Evolutionary conservation across 2,113 vertebrate genomes (phyloP), one percentile per base, ranked within the genome.

Genomic region (Myotis davidii): DNA sequence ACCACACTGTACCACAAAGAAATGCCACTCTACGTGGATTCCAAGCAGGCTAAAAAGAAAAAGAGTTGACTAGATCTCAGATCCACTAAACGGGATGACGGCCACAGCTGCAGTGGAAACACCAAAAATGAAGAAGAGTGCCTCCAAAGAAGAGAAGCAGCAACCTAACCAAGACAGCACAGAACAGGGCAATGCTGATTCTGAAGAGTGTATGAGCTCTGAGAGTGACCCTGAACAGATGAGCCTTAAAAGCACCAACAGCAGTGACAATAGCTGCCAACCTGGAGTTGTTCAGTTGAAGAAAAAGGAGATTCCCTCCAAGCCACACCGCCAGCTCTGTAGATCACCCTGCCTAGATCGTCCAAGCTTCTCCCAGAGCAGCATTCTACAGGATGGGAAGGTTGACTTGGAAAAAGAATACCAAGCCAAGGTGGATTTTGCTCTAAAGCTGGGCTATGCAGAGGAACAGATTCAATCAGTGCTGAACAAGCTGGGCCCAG

Each of bases 341-440:
- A 99, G 99, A 85, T 99, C 99, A 48, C 99, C 99, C 1, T 99
- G 99, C 96, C 98, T 99, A 85, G 99, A 99, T 98, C 98, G 98
- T 72, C 99, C 99, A 95, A 99, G 99, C 94, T 99, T 99, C 97
- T 99, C 99, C 52, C 99, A 99, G 98, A 99, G 99, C 98, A 99
- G 99, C 97, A 99, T 99, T 83, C 99, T 99, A 90, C 98, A 98
- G 82, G 99, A 99, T 89, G 95, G 98, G 56, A 99, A 99, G 93
- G 97, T 98, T 39, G 97, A 98, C 93, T 94, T 99, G 65, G 99
- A 99, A 94, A 99, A 98, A 92, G 99, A 99, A 94, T 99, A 99
- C 96, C 99, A 99, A 98, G 98, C 99, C 56, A 99, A 99, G 98
- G 99, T 99, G 98, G 99, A 99, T 84, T 99, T 99, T 98, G 99